Evolutionary conservation across 2,888 invertebrate genomes (phyloP), one percentile per base, ranked within the genome.

Genomic region (Litoditis marina): DNA sequence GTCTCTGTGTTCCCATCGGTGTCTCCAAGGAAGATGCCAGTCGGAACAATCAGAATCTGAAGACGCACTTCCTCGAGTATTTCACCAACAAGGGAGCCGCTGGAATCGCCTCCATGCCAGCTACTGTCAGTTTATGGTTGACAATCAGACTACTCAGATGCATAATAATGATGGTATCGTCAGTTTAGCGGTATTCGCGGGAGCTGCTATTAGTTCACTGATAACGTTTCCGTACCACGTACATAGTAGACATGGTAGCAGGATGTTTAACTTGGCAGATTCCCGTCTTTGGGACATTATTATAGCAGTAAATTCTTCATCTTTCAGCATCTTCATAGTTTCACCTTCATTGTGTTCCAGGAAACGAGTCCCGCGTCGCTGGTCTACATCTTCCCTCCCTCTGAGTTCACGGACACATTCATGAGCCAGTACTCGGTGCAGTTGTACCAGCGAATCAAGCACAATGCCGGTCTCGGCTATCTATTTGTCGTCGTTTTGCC

Each of bases 311-410:
- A n/a, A n/a, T n/a, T n/a, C n/a, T n/a, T n/a, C n/a, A n/a, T n/a
- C n/a, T n/a, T n/a, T n/a, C n/a, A n/a, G n/a, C n/a, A n/a, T n/a
- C n/a, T n/a, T n/a, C n/a, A n/a, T n/a, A n/a, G n/a, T n/a, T n/a
- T n/a, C n/a, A n/a, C n/a, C n/a, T n/a, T n/a, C n/a, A n/a, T n/a
- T n/a, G 19, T 3, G 44, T 61, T 61, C 11, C 53, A 61, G 61
- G 60, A 60, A 11, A 50, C n/a, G 36, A 31, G 39, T n/a, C 60
- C 60, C 6, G 39, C 34, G 25, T 52, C 52, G 11, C 32, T 52
- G 16, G 28, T 60, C 19, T 61, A 61, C 47, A 50, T 61, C n/a
- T 55, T 61, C 36, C 55, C 55, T 44, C 61, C 61, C n/a, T 55
- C 54, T 22, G 61, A 61, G 36, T 61, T 55, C 49, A 61, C 61